phyloP scores from a whole-genome alignment of 2,113 vertebrate species.

The Gymnogyps californianus region DNA sequence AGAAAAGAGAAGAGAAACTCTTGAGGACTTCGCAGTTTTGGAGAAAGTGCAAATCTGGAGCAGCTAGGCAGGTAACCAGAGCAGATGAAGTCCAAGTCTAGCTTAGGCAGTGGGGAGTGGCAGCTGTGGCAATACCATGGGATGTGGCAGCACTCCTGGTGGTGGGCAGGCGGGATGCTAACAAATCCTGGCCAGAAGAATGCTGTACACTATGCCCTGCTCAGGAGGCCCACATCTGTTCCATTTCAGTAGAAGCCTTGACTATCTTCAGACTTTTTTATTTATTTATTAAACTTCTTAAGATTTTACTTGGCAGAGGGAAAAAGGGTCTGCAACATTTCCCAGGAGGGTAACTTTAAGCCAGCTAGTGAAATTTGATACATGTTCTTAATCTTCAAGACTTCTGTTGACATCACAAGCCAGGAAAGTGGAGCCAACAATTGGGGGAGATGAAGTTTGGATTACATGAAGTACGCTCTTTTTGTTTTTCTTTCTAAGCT shows the following conservation, averaged over 20 bases:
- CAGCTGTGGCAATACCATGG: neutral
- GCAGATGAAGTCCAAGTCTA: neutral
- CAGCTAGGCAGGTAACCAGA: neutral
- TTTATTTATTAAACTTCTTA: neutral
- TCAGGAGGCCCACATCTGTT: neutral
- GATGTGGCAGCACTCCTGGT: neutral
- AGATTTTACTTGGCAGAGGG: neutral
- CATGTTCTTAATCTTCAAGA: constrained; percentile 14
- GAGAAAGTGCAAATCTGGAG: neutral
- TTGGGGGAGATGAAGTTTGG: neutral
- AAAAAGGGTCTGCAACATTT: neutral
- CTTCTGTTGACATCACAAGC: constrained; percentile 21
- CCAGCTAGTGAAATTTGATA: neutral
- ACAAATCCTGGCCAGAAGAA: accelerated
- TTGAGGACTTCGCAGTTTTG: neutral
- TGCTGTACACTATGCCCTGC: neutral
- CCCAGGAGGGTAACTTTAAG: neutral
- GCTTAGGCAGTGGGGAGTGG: neutral
- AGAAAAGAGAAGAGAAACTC: neutral
- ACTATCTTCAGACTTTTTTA: neutral
- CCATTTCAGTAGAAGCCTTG: neutral
- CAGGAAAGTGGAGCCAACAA: neutral
- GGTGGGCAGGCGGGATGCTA: neutral
- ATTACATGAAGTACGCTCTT: neutral
- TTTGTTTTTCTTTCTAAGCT: constrained; percentile 4